Conservation (phyloP, 2,113 vertebrate species). For the Eira barbara region DNA sequence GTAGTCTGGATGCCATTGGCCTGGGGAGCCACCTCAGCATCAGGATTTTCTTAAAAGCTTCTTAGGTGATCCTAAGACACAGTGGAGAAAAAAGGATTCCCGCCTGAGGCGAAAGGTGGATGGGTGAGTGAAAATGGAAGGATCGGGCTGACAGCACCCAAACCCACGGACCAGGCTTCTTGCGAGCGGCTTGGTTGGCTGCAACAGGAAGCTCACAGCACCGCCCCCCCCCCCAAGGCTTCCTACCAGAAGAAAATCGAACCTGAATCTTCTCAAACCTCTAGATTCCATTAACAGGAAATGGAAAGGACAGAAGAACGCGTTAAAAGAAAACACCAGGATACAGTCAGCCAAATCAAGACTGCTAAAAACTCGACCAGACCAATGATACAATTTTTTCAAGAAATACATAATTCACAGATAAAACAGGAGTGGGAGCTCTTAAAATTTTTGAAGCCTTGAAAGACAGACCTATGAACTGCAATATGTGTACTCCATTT, state of each 20-base stretch:
- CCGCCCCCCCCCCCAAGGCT: not conserved
- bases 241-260: not conserved
- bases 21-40: not conserved
- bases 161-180: not conserved
- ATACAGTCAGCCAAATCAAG: not conserved
- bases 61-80: not conserved
- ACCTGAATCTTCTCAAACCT: not conserved
- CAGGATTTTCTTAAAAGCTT: not conserved
- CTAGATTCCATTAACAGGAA: not conserved
- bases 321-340: not conserved
- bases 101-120: not conserved
- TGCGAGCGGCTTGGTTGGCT: not conserved
- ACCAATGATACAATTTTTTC: not conserved
- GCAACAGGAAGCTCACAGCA: not conserved
- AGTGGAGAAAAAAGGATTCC: not conserved
- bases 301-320: not conserved
- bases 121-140: not conserved
- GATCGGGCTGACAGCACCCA: not conserved
- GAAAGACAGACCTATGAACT: constrained; percentile 1
- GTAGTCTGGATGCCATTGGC: not conserved
- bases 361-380: not conserved
- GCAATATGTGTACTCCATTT: not conserved
- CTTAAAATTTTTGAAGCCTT: not conserved
- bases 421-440: not conserved
- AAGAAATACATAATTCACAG: not conserved